A percentile compares a stretch with the other conserved stretches of the same genome.
Conservation (phyloP, 2,888 invertebrate species). For the Leucophenga maculata region DNA sequence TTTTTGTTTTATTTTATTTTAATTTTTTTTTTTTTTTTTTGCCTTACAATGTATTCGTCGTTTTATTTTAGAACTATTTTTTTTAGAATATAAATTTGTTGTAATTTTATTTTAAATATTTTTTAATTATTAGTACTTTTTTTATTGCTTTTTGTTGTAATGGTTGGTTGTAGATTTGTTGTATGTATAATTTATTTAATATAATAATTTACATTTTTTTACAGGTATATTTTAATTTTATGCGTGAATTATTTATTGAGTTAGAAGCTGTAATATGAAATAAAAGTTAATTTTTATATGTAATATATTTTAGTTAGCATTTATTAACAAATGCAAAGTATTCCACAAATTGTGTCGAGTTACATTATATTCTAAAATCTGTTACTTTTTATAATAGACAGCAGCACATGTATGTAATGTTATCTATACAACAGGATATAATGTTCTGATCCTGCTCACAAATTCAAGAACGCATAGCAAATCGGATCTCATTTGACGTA, state of each 20-base stretch:
- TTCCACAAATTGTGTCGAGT: too few relatives aligned
- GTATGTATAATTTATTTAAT: background rate
- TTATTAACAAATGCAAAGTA: too few relatives aligned
- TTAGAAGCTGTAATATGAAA: conserved; percentile 6
- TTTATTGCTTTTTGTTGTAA: conserved; percentile 19
- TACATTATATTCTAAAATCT: too few relatives aligned
- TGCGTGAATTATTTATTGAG: background rate
- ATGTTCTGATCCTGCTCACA: too few relatives aligned
- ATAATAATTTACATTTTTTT: background rate
- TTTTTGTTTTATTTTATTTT: background rate
- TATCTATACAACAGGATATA: too few relatives aligned
- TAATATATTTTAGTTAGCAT: too few relatives aligned
- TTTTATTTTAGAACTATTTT: conserved; percentile 28
- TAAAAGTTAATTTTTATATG: background rate
- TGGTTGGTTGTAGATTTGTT: conserved; percentile 9
- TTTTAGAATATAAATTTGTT: too few relatives aligned
- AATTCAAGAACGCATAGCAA: too few relatives aligned
- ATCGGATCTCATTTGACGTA: too few relatives aligned
- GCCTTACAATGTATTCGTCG: background rate
- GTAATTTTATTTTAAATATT: conserved; percentile 28
- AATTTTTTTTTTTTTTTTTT: background rate
- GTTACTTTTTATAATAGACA: too few relatives aligned
- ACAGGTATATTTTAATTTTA: background rate
- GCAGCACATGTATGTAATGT: too few relatives aligned
- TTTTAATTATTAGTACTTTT: background rate